These are phyloP conservation scores for Xiphophorus birchmanni DNA, from an alignment of 2,797 vertebrate species.

Conservation along the genomic window DNA sequence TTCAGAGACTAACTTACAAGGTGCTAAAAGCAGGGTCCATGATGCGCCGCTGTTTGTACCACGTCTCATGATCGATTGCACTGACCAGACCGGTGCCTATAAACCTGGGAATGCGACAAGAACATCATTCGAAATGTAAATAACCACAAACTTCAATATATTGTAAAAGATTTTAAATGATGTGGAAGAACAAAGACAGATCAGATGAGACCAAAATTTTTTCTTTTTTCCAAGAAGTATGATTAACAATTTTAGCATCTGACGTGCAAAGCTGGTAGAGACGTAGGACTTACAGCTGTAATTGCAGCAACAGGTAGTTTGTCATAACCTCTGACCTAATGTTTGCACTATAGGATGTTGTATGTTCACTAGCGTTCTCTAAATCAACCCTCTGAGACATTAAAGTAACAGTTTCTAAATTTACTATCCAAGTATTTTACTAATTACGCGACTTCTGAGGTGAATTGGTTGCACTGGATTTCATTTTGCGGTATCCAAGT, in stretches of 20 bases:
- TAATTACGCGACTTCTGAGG: neutral
- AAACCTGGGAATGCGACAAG: conserved; percentile 75
- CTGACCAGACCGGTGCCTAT: conserved; percentile 87
- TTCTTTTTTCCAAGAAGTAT: neutral
- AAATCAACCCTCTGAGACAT: neutral
- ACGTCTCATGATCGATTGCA: conserved; percentile 80
- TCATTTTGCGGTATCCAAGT: neutral
- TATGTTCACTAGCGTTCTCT: neutral
- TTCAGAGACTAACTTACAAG: neutral
- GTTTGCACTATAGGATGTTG: neutral
- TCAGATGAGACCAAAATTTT: neutral
- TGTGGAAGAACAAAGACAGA: neutral
- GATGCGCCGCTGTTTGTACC: conserved; percentile 89
- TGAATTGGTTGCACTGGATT: neutral
- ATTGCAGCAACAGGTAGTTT: neutral
- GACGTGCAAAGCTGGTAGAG: neutral
- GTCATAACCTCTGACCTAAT: neutral
- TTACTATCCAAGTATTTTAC: neutral
- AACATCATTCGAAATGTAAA: neutral
- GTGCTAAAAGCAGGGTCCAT: conserved; percentile 92
- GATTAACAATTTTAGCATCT: neutral
- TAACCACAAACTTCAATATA: too few relatives aligned
- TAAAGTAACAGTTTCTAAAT: neutral
- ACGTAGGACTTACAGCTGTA: neutral
- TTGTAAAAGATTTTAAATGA: neutral